Evolutionary conservation across 2,888 invertebrate species (phyloP).

Genomic region (Patella caerulea): DNA sequence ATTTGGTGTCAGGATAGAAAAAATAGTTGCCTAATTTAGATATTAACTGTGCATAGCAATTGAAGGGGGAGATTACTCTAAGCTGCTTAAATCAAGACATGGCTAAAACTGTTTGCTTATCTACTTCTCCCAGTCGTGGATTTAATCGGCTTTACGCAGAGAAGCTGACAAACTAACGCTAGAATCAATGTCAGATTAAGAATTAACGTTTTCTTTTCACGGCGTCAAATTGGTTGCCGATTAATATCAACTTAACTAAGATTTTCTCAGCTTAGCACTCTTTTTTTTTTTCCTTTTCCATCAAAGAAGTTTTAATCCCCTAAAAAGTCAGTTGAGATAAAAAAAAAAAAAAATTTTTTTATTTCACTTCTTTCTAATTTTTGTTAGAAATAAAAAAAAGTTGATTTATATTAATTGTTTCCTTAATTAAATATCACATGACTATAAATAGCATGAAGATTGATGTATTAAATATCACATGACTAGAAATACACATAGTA

Average conservation of each 20-base stretch:
- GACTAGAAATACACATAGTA: no score
- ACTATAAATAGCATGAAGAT: no score
- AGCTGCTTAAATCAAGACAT: constrained; percentile 40
- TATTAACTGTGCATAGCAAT: constrained; percentile 45
- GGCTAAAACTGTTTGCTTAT: constrained; percentile 51
- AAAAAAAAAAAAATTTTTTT: no score
- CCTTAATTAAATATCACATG: no score
- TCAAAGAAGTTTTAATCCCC: not conserved
- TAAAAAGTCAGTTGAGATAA: no score
- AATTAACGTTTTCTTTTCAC: constrained; percentile 1
- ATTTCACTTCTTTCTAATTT: no score
- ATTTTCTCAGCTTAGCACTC: not conserved
- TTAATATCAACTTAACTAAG: not conserved
- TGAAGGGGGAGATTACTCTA: constrained; percentile 44
- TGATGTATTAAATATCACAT: no score
- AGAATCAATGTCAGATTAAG: not conserved
- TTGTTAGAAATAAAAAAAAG: no score
- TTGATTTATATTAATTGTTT: no score
- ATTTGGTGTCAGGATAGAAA: not conserved
- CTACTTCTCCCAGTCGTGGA: constrained; percentile 25
- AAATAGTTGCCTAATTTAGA: constrained; percentile 36
- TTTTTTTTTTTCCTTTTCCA: no score
- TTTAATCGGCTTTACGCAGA: not conserved
- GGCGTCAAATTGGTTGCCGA: constrained; percentile 6
- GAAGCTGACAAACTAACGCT: not conserved